Percentiles rank a stretch among this genome's conserved stretches.
Conservation (phyloP, 2,888 invertebrate genomes). For the Dioctria rufipes region DNA sequence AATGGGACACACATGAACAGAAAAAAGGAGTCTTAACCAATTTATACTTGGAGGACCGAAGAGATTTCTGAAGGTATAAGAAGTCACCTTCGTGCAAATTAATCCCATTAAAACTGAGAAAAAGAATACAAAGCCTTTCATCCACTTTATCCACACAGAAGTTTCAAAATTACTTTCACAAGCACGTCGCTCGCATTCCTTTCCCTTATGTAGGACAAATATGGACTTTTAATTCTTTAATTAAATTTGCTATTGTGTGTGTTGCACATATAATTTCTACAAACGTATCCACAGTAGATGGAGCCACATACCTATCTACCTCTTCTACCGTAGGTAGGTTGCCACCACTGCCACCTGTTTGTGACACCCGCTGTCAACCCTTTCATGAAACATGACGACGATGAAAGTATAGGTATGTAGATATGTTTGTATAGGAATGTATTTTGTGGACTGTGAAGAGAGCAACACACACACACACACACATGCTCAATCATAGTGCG, state of each 20-base stretch:
- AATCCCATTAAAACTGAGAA: too few species aligned
- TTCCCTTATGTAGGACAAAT: neutral
- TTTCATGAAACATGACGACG: neutral
- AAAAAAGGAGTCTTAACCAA: too few species aligned
- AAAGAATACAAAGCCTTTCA: too few species aligned
- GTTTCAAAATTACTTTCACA: neutral
- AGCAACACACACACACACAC: neutral
- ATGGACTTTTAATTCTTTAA: constrained; percentile 39
- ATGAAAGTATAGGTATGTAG: too few species aligned
- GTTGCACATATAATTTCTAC: neutral
- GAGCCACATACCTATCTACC: neutral
- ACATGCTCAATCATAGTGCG: neutral
- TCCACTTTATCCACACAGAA: too few species aligned
- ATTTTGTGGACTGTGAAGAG: constrained; percentile 2
- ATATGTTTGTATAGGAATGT: neutral
- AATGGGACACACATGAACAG: too few species aligned
- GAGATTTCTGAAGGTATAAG: too few species aligned
- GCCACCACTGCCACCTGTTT: constrained; percentile 5
- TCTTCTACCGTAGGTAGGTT: neutral
- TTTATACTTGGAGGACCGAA: too few species aligned
- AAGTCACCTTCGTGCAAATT: too few species aligned
- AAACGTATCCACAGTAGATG: neutral
- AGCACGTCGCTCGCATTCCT: neutral
- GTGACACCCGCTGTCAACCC: neutral
- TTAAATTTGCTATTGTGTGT: constrained; percentile 2